Percentiles rank a stretch among this genome's conserved stretches.
phyloP scores from a whole-genome alignment of 2,113 vertebrate genomes.

The Chroicocephalus ridibundus region DNA sequence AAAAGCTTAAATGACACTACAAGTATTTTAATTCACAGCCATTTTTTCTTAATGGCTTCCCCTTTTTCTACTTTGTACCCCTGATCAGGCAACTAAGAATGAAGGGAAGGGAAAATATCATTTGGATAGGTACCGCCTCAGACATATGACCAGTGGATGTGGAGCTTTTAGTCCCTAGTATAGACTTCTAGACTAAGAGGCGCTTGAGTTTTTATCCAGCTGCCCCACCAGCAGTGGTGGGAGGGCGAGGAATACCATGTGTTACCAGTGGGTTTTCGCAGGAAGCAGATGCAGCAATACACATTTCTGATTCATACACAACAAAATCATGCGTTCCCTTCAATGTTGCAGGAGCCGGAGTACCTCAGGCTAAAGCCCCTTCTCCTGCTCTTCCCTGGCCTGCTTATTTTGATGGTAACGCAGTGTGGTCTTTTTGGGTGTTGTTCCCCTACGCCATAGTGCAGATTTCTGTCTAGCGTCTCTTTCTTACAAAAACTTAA shows the following conservation, averaged over 20 bases:
- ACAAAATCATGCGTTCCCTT: background rate
- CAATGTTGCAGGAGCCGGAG: background rate
- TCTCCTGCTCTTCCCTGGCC: background rate
- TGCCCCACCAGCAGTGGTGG: background rate
- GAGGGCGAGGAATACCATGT: background rate
- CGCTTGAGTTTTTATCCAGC: background rate
- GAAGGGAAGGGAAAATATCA: background rate
- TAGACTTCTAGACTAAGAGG: background rate
- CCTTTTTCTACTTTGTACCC: background rate
- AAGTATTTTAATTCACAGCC: background rate
- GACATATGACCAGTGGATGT: accelerated
- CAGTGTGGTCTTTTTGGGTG: background rate
- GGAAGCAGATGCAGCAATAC: background rate
- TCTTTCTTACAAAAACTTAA: background rate
- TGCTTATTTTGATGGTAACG: background rate
- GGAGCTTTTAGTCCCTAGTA: background rate
- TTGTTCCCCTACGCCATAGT: background rate
- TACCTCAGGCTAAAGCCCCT: background rate
- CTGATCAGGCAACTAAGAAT: background rate
- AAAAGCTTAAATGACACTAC: background rate
- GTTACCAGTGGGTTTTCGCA: background rate
- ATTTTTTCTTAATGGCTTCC: background rate
- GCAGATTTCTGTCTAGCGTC: background rate
- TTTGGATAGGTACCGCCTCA: background rate
- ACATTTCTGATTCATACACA: background rate